Base-by-base conservation (phyloP, 2,797 vertebrate species). In the Eospalax fontanierii region DNA sequence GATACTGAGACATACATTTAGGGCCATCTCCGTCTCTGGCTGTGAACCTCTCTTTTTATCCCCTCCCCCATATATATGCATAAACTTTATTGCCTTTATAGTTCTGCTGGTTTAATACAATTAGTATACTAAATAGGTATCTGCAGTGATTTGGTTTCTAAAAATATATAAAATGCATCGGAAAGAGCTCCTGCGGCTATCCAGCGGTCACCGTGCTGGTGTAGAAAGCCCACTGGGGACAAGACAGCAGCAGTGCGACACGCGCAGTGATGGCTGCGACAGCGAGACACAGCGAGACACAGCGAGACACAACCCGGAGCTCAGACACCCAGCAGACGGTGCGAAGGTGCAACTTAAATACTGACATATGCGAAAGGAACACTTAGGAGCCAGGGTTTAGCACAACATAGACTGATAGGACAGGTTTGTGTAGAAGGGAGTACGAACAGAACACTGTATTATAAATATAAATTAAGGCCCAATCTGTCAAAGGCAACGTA, bases 191-290 rank as follows among this genome's bases (percentile, higher is more conserved):
- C 86, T 91, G 95, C 95, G 92, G 97, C 97, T 98, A 97, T 95
- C 97, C 97, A 63, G 95, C 95, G 96, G 97, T 97, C 96, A 94
- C 83, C 97, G 93, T 79, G 96, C 97, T 97, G 96, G 98, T 97
- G 92, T 94, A 71, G 88, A 97, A 98, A 98, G 98, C 97, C 98
- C 97, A 97, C 97, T 98, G 96, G 93, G 97, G 97, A 98, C n/a
- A 98, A 97, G 95, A 96, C 98, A 98, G 98, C 98, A 98, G 98
- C 98, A 98, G 98, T 94, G 97, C 96, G 97, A 98, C 98, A 98
- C 98, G 98, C 98, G 98, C 98, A 98, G 98, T 96, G 97, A 97
- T 97, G 98, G 98, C 98, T 98, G 96, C 97, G 97, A 98, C 98
- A n/a, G n/a, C n/a, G n/a, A n/a, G n/a, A n/a, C n/a, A n/a, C n/a